Base-by-base conservation (phyloP, 1,140 invertebrate species). In the Samia ricini region DNA sequence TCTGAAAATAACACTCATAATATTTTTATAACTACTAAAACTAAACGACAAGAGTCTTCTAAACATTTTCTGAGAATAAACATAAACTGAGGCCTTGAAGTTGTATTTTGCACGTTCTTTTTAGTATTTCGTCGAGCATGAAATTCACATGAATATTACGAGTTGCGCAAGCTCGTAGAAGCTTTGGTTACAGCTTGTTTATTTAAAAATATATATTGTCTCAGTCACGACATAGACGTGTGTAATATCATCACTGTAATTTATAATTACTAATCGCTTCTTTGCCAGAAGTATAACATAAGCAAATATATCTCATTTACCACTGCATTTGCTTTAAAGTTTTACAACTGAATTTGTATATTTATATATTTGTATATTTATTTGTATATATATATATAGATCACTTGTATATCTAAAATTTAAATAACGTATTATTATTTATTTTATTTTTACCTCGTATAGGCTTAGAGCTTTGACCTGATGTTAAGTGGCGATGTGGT, bases 191-290 rank as follows among this genome's bases (percentile, higher is more conserved):
- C 33, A 42, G 15, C 33, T 42, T 42, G 33, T 10, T 42, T 42
- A 42, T 42, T 42, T 42, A 42, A 42, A 12, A 5, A 42, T n/a
- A n/a, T n/a, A 4, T 15, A 42, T 42, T 42, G 12, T 15, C 33
- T 15, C 33, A 42, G 12, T 42, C 33, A 42, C 33, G 33, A 42
- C 10, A 42, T 15, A 42, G 33, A 42, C 10, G 33, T 42, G 33
- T 42, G 33, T 42, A 4, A 4, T 42, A 42, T 42, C n/a, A 42
- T 42, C 2, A 8, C 4, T 15, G 12, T 42, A 12, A 8, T 8
- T 42, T 42, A 15, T 42, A 42, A 42, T 42, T 42, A 42, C 33
- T 42, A 42, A 42, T 42, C 33, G n/a, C n/a, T 42, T 42, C 33
- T 10, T 42, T 42, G n/a, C 33, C n/a, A 12, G 15, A 4, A 12